A percentile compares a stretch with the other conserved stretches of the same genome.
Conservation (phyloP, 2,888 invertebrate species). For the Tenthredo scrophulariae region DNA sequence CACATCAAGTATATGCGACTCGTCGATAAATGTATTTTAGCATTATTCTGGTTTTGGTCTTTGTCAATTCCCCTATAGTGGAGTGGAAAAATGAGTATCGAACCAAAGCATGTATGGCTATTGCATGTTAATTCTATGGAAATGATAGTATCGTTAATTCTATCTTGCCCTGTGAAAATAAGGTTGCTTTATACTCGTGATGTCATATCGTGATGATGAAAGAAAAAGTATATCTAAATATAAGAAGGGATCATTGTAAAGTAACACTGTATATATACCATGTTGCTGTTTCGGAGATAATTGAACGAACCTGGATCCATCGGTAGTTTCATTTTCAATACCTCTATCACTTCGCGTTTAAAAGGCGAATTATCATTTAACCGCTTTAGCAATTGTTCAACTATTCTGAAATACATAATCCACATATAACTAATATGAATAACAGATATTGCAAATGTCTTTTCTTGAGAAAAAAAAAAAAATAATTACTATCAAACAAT, state of each 20-base stretch:
- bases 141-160: constrained; percentile 12
- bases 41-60: constrained; percentile 8
- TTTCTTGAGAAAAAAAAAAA: neutral
- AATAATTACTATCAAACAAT: constrained; percentile 32
- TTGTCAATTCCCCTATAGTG: neutral
- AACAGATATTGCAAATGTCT: constrained; percentile 9
- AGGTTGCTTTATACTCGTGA: constrained; percentile 32
- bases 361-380: neutral
- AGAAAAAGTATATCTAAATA: constrained; percentile 31
- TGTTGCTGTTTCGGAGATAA: constrained; percentile 32
- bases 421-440: neutral
- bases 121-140: neutral
- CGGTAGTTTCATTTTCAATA: constrained; percentile 38
- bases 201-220: constrained; percentile 23
- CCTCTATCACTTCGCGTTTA: constrained; percentile 7
- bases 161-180: constrained; percentile 21
- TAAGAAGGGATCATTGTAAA: constrained; percentile 42
- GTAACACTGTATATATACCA: constrained; percentile 49
- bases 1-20: constrained; percentile 33
- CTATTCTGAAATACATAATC: constrained; percentile 11
- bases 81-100: constrained; percentile 15
- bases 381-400: constrained; percentile 10
- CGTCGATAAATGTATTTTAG: constrained; percentile 9
- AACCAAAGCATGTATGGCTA: constrained; percentile 19
- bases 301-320: constrained; percentile 36